Conservation (phyloP, 1,140 invertebrate species). For the Cotesia chilonis region DNA sequence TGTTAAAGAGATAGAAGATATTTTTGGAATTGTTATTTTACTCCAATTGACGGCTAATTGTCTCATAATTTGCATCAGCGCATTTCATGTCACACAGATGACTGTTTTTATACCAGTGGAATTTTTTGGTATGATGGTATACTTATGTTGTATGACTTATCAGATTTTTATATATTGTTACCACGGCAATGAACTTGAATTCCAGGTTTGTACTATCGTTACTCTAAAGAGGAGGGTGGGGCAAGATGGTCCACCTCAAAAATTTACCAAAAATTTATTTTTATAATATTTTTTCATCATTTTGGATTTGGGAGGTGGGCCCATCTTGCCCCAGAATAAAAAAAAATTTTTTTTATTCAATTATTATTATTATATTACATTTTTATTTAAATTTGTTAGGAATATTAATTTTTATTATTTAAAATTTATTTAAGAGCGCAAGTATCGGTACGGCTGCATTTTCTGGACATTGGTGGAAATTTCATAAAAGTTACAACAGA, state of each 20-base stretch:
- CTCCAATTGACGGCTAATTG: constrained; percentile 65
- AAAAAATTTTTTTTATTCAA: no score
- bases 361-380: no score
- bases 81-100: constrained; percentile 62
- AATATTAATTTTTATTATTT: not conserved
- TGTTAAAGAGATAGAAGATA: constrained; percentile 44
- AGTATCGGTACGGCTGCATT: constrained; percentile 59
- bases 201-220: constrained; percentile 55
- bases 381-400: no score
- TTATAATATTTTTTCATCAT: no score
- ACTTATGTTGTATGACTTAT: constrained; percentile 64
- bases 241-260: no score
- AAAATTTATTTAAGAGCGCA: constrained; percentile 49
- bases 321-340: no score
- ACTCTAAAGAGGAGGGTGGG: no score
- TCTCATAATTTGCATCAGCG: constrained; percentile 66
- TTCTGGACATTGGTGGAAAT: constrained; percentile 62
- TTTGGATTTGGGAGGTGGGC: no score
- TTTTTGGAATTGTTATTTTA: constrained; percentile 62
- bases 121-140: constrained; percentile 60
- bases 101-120: constrained; percentile 55
- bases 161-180: constrained; percentile 69
- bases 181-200: constrained; percentile 64
- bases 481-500: constrained; percentile 52
- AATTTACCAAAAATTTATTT: no score